Conservation (phyloP, 1,140 invertebrate species). For the Leptinotarsa undecemlineata region DNA sequence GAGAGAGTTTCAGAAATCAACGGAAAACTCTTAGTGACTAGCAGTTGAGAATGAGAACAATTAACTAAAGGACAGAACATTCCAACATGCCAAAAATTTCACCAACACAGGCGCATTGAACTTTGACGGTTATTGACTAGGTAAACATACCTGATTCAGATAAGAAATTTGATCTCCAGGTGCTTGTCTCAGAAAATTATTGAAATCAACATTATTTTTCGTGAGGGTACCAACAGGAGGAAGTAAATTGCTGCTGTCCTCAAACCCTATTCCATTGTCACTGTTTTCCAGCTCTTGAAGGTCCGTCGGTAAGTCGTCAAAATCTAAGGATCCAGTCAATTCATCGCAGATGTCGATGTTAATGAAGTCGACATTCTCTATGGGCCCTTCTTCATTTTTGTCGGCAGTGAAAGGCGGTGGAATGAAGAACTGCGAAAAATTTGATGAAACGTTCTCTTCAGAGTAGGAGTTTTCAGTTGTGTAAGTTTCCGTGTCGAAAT, state of each 20-base stretch:
- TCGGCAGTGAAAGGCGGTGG: slow-evolving; percentile 30
- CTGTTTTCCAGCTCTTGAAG: slow-evolving; percentile 29
- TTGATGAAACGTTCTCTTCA: neutral
- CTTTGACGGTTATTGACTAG: neutral
- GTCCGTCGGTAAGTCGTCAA: slow-evolving; percentile 38
- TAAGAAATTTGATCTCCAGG: slow-evolving; percentile 34
- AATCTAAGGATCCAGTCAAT: slow-evolving; percentile 44
- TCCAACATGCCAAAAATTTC: neutral
- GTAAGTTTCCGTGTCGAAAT: slow-evolving; percentile 40
- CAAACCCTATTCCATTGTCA: neutral
- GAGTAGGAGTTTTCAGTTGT: slow-evolving; percentile 36
- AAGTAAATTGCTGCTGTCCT: slow-evolving; percentile 23
- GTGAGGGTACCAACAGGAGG: slow-evolving; percentile 44
- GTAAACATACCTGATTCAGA: slow-evolving; percentile 34
- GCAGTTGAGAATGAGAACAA: neutral
- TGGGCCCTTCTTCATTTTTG: neutral
- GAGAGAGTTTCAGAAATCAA: too few relatives aligned
- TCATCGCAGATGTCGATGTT: slow-evolving; percentile 45
- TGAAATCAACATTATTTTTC: slow-evolving; percentile 45
- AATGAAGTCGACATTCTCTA: slow-evolving; percentile 36
- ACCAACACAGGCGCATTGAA: neutral
- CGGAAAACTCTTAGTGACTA: too few relatives aligned
- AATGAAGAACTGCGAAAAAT: slow-evolving; percentile 42
- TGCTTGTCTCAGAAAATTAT: slow-evolving; percentile 41
- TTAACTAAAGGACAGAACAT: neutral